phyloP scores from a whole-genome alignment of 2,113 vertebrate genomes.

The Paraplagusia blochii region DNA sequence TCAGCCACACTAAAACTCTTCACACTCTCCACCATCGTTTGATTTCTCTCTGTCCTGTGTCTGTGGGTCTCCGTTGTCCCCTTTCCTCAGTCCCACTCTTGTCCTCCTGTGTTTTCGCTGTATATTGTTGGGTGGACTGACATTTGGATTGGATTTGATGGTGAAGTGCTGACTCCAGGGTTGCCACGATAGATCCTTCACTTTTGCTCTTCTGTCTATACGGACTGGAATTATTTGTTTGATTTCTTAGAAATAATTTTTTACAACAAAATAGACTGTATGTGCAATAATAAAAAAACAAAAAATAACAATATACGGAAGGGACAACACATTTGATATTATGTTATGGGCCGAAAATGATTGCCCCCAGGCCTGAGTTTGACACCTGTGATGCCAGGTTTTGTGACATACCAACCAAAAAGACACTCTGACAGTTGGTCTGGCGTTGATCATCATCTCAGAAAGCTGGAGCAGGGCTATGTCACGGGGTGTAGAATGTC shows the following conservation, averaged over 20 bases:
- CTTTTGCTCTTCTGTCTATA: slow-evolving; percentile 18
- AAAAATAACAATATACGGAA: no score
- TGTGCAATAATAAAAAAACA: no score
- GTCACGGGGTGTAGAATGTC: slow-evolving; percentile 73
- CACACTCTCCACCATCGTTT: slow-evolving; percentile 54
- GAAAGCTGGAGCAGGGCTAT: slow-evolving; percentile 49
- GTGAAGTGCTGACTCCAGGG: slow-evolving; percentile 95
- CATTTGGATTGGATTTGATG: slow-evolving; percentile 91
- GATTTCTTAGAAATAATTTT: no score
- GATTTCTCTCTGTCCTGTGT: slow-evolving; percentile 50
- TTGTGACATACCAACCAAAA: no score
- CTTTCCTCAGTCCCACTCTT: slow-evolving; percentile 32
- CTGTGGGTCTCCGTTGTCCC: slow-evolving; percentile 78
- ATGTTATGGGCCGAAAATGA: no score
- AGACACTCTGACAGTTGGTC: slow-evolving; percentile 10
- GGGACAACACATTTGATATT: no score
- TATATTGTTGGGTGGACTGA: slow-evolving; percentile 75
- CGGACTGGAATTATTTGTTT: no score
- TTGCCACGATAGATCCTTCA: slow-evolving; percentile 88
- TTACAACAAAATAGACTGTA: no score
- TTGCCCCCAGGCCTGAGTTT: no score
- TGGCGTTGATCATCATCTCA: slow-evolving; percentile 33
- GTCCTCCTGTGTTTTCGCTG: slow-evolving; percentile 51
- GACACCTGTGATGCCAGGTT: no score
- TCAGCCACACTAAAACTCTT: slow-evolving; percentile 78